phyloP scores from a whole-genome alignment of 2,888 invertebrate genomes.

The Galerucella calmariensis region DNA sequence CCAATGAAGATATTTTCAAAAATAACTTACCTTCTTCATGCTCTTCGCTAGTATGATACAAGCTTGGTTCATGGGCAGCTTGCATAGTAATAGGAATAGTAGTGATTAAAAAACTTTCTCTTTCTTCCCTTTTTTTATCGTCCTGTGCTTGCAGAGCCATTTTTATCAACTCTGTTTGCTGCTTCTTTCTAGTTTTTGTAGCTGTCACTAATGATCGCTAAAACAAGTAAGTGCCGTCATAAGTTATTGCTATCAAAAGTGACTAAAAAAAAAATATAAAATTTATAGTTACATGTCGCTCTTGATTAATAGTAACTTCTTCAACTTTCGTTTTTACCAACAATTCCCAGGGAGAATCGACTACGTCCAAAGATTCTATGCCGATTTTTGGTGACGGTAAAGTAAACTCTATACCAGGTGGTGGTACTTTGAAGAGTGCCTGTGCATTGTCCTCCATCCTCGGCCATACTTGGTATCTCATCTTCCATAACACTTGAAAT shows the following conservation, averaged over 20 bases:
- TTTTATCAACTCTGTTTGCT: conserved; percentile 97
- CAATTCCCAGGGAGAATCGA: conserved; percentile 99
- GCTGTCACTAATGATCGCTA: conserved; percentile 96
- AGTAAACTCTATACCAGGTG: conserved; percentile 99
- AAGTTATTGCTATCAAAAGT: not conserved
- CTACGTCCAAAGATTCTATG: conserved; percentile 91
- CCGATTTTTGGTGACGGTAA: conserved; percentile 99
- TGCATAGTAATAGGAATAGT: conserved; percentile 95
- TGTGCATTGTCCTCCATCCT: conserved; percentile 99
- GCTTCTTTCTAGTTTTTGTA: conserved; percentile 97
- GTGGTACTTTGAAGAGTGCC: conserved; percentile 95
- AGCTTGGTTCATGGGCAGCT: conserved; percentile 95
- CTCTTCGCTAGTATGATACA: conserved; percentile 87
- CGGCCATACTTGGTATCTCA: conserved; percentile 98
- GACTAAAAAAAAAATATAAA: not conserved
- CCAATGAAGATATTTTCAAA: not conserved
- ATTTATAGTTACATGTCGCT: conserved; percentile 81
- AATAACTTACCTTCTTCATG: conserved; percentile 78
- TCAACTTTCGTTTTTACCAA: conserved; percentile 98
- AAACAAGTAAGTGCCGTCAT: conserved; percentile 19
- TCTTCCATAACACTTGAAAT: conserved; percentile 96
- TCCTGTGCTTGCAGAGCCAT: conserved; percentile 95
- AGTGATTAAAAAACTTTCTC: conserved; percentile 95
- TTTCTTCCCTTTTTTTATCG: conserved; percentile 92
- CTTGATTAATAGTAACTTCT: conserved; percentile 98